These are phyloP conservation scores for Gobionotothen gibberifrons DNA, from an alignment of 2,797 vertebrate genomes.

Conservation along the genomic window DNA sequence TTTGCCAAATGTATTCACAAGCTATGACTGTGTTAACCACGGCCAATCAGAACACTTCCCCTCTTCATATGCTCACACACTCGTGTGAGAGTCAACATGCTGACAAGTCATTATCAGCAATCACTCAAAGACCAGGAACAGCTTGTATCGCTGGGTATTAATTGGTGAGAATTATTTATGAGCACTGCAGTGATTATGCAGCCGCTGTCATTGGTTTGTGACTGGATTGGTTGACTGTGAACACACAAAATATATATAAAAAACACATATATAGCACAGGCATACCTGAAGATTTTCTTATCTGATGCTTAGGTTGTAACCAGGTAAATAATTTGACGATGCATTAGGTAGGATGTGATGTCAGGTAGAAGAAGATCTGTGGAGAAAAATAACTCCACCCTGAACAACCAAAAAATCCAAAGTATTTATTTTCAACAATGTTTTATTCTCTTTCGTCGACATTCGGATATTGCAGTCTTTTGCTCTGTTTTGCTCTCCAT, in stretches of 20 bases:
- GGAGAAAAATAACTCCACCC: not conserved
- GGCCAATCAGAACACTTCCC: conserved; percentile 2
- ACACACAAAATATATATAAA: too few relatives aligned
- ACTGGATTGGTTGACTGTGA: not conserved
- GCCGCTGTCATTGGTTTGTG: conserved; percentile 15
- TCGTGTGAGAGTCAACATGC: conserved; percentile 21
- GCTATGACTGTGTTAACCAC: conserved; percentile 22
- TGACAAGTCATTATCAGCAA: conserved; percentile 35
- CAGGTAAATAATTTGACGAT: conserved; percentile 14
- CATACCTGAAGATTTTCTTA: not conserved
- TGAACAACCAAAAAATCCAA: conserved; percentile 1
- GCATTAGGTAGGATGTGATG: conserved; percentile 10
- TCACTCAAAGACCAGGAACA: conserved; percentile 19
- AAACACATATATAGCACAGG: not conserved
- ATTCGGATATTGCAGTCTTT: not conserved
- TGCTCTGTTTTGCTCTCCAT: conserved; percentile 7
- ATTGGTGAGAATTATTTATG: conserved; percentile 41
- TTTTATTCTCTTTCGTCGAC: conserved; percentile 9
- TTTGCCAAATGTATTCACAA: conserved; percentile 36
- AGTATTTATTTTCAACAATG: not conserved
- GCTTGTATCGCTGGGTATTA: conserved; percentile 24
- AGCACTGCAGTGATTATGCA: conserved; percentile 27
- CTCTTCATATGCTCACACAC: conserved; percentile 12
- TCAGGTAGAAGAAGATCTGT: conserved; percentile 12
- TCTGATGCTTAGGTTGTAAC: not conserved